These are phyloP conservation scores for Riptortus pedestris DNA, from an alignment of 1,140 invertebrate genomes.

Conservation along the genomic window DNA sequence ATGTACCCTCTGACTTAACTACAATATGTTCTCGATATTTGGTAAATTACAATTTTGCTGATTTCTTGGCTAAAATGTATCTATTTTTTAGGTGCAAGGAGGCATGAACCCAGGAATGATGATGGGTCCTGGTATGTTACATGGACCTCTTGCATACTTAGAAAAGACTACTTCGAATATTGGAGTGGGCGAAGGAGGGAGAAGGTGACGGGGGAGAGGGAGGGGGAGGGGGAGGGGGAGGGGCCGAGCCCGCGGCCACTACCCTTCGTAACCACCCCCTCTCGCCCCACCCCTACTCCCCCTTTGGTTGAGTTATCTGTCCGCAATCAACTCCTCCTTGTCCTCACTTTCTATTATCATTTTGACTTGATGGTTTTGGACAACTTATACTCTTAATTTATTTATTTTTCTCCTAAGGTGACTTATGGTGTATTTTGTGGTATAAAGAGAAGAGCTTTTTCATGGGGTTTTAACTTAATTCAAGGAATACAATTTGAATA, in stretches of 20 bases:
- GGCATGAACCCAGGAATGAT: constrained; percentile 14
- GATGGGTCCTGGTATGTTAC: constrained; percentile 42
- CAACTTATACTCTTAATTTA: no score
- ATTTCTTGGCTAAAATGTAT: no score
- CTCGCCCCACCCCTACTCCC: constrained; percentile 11
- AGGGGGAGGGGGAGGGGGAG: constrained; percentile 53
- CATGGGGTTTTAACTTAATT: no score
- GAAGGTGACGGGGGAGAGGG: constrained; percentile 61
- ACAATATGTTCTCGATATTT: no score
- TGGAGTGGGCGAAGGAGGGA: constrained; percentile 58
- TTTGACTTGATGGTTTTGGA: no score
- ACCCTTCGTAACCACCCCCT: constrained; percentile 21
- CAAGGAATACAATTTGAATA: no score
- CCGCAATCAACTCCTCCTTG: no score
- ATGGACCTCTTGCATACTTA: constrained; percentile 62
- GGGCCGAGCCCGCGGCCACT: constrained; percentile 45
- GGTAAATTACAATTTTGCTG: no score
- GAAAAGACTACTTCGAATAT: constrained; percentile 75
- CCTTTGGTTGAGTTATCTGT: constrained; percentile 7
- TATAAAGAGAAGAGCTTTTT: no score
- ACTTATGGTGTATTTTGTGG: no score
- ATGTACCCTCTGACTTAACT: no score
- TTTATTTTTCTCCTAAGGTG: no score
- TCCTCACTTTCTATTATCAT: not conserved
- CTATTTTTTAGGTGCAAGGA: constrained; percentile 35